phyloP scores from a whole-genome alignment of 1,140 invertebrate species.

The Drosophila truncata region DNA sequence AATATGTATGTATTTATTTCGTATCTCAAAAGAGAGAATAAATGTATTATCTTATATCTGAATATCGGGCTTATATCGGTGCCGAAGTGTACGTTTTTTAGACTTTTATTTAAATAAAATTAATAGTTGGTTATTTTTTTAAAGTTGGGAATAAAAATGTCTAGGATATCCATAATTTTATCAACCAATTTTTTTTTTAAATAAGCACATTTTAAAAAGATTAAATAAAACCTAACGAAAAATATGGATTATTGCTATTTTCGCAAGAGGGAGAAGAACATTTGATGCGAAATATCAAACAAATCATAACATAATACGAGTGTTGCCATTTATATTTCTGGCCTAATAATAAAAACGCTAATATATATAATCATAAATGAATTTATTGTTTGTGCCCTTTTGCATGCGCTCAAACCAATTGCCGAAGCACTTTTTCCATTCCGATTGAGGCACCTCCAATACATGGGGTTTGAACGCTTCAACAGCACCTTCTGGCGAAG shows the following conservation, averaged over 20 bases:
- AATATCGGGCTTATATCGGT: background rate
- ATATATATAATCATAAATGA: too few species aligned
- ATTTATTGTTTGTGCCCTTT: too few species aligned
- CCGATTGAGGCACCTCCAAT: too few species aligned
- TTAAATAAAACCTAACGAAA: background rate
- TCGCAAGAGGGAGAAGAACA: background rate
- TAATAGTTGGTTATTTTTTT: background rate
- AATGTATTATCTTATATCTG: background rate
- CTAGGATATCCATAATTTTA: background rate
- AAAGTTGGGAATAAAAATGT: background rate
- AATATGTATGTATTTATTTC: background rate
- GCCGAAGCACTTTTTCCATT: too few species aligned
- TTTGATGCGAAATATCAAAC: background rate
- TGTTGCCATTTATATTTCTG: too few species aligned
- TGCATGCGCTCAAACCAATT: too few species aligned
- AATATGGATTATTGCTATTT: too few species aligned
- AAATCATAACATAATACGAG: too few species aligned
- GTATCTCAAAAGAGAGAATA: background rate
- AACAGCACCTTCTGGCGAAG: too few species aligned
- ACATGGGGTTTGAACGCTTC: too few species aligned
- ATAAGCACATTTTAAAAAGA: background rate
- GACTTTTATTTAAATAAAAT: background rate
- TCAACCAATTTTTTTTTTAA: background rate
- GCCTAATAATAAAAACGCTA: too few species aligned
- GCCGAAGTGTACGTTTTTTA: background rate